Conservation (phyloP, 2,113 vertebrate species). For the Sardina pilchardus region DNA sequence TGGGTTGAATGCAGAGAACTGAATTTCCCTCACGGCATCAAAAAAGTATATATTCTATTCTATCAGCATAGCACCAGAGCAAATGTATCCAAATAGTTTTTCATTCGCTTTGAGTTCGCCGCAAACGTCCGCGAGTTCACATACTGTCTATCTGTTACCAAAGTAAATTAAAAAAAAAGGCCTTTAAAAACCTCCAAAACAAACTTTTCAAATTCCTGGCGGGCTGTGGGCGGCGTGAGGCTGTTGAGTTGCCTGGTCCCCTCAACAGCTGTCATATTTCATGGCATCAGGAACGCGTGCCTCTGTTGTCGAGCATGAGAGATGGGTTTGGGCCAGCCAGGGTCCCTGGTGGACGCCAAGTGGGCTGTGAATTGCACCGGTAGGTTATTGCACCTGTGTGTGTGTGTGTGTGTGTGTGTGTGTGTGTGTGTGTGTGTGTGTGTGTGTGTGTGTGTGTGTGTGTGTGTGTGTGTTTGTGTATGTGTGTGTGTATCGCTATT, state of each 20-base stretch:
- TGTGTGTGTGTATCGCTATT: not conserved
- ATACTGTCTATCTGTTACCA: no score
- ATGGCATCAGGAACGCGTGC: not conserved
- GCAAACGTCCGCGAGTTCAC: no score
- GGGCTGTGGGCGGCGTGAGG: not conserved
- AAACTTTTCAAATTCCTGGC: not conserved
- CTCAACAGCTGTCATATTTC: not conserved
- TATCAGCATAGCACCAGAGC: no score
- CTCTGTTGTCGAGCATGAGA: not conserved
- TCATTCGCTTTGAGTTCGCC: no score
- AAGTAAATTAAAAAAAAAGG: no score
- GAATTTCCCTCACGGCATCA: no score
- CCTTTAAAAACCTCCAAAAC: not conserved
- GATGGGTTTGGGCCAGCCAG: not conserved
- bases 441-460: not conserved
- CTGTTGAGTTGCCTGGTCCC: not conserved
- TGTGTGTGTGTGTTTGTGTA: constrained; percentile 26
- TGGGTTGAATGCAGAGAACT: no score
- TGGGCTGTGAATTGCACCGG: not conserved
- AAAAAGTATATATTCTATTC: no score
- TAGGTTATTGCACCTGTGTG: not conserved
- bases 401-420: not conserved
- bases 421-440: not conserved
- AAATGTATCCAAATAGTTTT: no score
- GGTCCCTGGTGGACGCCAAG: not conserved